phyloP scores from a whole-genome alignment of 2,113 vertebrate species.

The Oreochromis spilurus region DNA sequence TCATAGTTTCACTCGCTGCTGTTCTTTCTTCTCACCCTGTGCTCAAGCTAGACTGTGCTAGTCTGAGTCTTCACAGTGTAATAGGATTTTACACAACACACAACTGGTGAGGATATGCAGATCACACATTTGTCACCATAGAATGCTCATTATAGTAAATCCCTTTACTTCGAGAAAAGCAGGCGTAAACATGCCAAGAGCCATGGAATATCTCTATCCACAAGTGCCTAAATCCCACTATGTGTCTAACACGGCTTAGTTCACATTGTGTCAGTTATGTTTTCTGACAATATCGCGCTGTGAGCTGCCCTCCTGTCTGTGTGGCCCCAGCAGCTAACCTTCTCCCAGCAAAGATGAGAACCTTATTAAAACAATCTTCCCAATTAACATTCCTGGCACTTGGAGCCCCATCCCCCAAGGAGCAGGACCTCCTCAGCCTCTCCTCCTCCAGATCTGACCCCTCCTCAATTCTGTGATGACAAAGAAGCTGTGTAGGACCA shows the following conservation, averaged over 20 bases:
- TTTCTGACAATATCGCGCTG: constrained; percentile 52
- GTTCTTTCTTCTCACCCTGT: background rate
- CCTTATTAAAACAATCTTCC: constrained; percentile 76
- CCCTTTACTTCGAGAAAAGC: constrained; percentile 36
- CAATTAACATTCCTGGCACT: constrained; percentile 75
- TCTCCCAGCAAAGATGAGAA: constrained; percentile 61
- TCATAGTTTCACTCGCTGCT: background rate
- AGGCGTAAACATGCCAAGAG: constrained; percentile 2
- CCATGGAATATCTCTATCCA: constrained; percentile 31
- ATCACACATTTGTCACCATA: constrained; percentile 26
- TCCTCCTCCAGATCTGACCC: constrained; percentile 22
- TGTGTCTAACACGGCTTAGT: constrained; percentile 13
- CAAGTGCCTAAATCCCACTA: constrained; percentile 29
- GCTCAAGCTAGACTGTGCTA: background rate
- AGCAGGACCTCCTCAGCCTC: background rate
- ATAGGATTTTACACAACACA: constrained; percentile 40
- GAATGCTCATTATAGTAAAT: constrained; percentile 47
- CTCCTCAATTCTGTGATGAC: constrained; percentile 31
- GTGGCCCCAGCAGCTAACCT: constrained; percentile 46
- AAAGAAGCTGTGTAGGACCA: constrained; percentile 49
- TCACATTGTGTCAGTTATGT: constrained; percentile 44
- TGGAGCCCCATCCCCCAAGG: constrained; percentile 28
- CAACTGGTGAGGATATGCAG: constrained; percentile 8
- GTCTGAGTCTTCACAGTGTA: constrained; percentile 35
- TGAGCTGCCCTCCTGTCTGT: constrained; percentile 42